A percentile compares a stretch with the other conserved stretches of the same genome.
Evolutionary conservation across 2,113 vertebrate species (phyloP).

Genomic region (Tychaedon coryphoeus): DNA sequence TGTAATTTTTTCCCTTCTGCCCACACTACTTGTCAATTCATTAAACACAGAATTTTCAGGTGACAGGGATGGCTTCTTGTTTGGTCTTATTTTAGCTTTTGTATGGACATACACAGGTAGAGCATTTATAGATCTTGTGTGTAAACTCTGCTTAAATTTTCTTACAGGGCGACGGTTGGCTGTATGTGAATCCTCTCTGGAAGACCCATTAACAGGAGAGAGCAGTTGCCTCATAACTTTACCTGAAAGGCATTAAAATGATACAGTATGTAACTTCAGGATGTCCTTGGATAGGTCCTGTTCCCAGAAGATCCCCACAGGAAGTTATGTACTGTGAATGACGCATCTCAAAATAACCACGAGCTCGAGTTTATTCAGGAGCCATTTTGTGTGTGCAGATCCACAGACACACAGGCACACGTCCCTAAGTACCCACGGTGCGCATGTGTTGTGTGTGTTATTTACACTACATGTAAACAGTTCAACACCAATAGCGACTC

Average conservation of each 20-base stretch:
- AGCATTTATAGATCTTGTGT: background rate
- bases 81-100: background rate
- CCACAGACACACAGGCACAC: background rate
- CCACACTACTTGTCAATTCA: background rate
- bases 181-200: slow-evolving; percentile 87
- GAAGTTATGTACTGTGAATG: slow-evolving; percentile 46
- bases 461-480: slow-evolving; percentile 27
- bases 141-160: slow-evolving; percentile 38
- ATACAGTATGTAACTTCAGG: slow-evolving; percentile 49
- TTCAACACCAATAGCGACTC: slow-evolving; percentile 20
- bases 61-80: background rate
- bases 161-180: slow-evolving; percentile 88
- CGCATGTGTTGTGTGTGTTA: background rate
- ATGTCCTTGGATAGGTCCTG: slow-evolving; percentile 19
- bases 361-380: slow-evolving; percentile 35
- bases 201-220: slow-evolving; percentile 80
- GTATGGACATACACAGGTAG: background rate
- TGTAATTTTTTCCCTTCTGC: background rate
- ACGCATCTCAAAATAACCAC: slow-evolving; percentile 9
- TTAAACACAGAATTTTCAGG: background rate
- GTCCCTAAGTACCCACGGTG: background rate
- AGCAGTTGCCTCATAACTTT: slow-evolving; percentile 12
- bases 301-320: background rate
- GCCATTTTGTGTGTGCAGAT: slow-evolving; percentile 28
- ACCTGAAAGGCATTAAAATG: slow-evolving; percentile 71